Base-by-base conservation (phyloP, 2,888 invertebrate genomes). In the Trissolcus japonicus region DNA sequence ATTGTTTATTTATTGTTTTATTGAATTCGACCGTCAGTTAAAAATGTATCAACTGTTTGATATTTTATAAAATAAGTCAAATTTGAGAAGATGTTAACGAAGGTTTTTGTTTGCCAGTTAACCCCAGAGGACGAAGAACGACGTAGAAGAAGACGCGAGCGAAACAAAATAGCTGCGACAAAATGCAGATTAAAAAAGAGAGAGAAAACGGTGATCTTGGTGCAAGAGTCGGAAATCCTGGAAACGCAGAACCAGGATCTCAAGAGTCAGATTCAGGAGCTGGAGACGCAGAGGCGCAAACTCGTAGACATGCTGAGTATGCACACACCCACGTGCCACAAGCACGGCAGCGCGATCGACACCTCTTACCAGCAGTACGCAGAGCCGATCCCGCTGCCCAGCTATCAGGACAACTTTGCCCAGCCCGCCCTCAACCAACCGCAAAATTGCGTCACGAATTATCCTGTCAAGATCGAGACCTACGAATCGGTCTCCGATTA, bases 131-230 rank as follows among this genome's bases (percentile, higher is more conserved):
- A 97, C 86, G 97, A 97, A 90, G 97, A 96, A 86, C 92, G 97
- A 41, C 92, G 97, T 69, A 91, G 95, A 74, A 92, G 96, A 69
- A 91, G 97, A 85, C 93, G 97, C 84, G 97, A 97, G 90, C 92
- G 97, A 82, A 97, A 97, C 90, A 97, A 97, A 91, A 95, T 97
- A 80, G 97, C 97, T 61, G 97, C 97, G 73, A 97, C 97, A 11
- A 97, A 97, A 89, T 97, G 97, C 87, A 93, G 97, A 81, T 92
- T 97, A 91, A 97, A 97, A 92, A 97, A 97, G 89, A 94, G 97
- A 46, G 96, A 96, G 87, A 93, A 95, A 80, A 96, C 96, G 1
- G 94, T 94, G 82, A 96, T 96, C 86, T 90, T 97, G 81, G 94
- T 96, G 82, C 94, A 93, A 79, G 96, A 97, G 90, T 95, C 96